Percentiles rank a stretch among this genome's conserved stretches.
phyloP scores from a whole-genome alignment of 2,888 invertebrate genomes.

The Tupiocoris notatus region DNA sequence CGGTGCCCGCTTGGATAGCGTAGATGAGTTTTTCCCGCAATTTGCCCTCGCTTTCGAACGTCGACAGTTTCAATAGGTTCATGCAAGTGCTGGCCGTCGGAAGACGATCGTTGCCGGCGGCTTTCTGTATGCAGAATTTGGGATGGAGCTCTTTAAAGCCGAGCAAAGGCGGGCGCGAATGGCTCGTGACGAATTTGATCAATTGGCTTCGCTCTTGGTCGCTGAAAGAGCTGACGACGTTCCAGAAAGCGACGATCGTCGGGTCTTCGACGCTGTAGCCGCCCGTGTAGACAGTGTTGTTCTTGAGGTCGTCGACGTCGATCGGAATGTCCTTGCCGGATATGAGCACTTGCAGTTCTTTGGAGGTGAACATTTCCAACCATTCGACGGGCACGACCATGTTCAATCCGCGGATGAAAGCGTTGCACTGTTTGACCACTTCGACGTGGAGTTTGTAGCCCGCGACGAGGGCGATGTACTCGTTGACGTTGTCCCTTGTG shows the following conservation, averaged over 20 bases:
- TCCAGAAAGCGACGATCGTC: slow-evolving; percentile 87
- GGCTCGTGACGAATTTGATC: slow-evolving; percentile 96
- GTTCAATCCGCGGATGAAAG: slow-evolving; percentile 67
- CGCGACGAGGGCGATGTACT: slow-evolving; percentile 94
- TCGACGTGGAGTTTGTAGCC: slow-evolving; percentile 94
- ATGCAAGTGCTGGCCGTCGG: slow-evolving; percentile 98
- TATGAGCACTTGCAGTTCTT: slow-evolving; percentile 93
- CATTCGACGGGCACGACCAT: slow-evolving; percentile 89
- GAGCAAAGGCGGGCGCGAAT: slow-evolving; percentile 91
- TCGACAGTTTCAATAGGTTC: slow-evolving; percentile 94
- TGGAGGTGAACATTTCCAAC: slow-evolving; percentile 91
- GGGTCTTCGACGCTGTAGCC: slow-evolving; percentile 81
- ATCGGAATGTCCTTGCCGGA: slow-evolving; percentile 94
- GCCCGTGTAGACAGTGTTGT: slow-evolving; percentile 86
- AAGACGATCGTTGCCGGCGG: slow-evolving; percentile 86
- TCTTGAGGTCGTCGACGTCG: slow-evolving; percentile 82
- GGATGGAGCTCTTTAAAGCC: slow-evolving; percentile 97
- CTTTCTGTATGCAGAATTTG: slow-evolving; percentile 87
- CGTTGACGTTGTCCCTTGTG: slow-evolving; percentile 86
- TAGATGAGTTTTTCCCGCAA: slow-evolving; percentile 82
- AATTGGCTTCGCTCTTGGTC: slow-evolving; percentile 82
- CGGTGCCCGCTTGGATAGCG: slow-evolving; percentile 92
- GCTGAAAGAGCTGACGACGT: slow-evolving; percentile 76
- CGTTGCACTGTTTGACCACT: slow-evolving; percentile 79
- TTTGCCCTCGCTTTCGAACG: slow-evolving; percentile 74